Evolutionary conservation across 2,888 invertebrate species (phyloP), one percentile per base, ranked within the genome.

Genomic region (Leucania comma): DNA sequence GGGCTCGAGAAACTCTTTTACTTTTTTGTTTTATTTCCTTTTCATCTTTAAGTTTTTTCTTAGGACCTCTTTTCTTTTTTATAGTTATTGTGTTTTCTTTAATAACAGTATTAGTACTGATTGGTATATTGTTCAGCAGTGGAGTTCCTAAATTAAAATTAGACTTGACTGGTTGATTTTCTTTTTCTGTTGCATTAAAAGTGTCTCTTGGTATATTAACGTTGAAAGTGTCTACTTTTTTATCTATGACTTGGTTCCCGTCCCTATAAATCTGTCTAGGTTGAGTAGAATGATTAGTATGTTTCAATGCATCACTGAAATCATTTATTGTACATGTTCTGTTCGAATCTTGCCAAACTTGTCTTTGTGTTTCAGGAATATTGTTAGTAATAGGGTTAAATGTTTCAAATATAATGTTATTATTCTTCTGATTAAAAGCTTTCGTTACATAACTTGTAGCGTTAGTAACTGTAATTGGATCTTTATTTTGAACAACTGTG

Each of bases 51-150:
- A 26, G 20, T 75, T 78, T 81, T 35, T 80, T 80, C 61, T 77
- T 80, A 5, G 76, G 63, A 42, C 17, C 57, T 70, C 71, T 78
- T 72, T 76, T 86, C 66, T 79, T 82, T 73, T 77, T 80, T 5
- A 20, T 29, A 2, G 3, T 32, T 14, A 0, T 3, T 26, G 51
- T n/a, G 35, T 61, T 60, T 42, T 59, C 59, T 53, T 63, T 38
- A 20, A 26, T 17, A 26, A 26, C 50, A 46, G 32, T 9, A 51
- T 12, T 53, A 17, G 59, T 73, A 38, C 48, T 67, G 4, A 1
- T 50, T 2, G 38, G 14, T 22, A 3, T 22, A 8, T 17, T 35
- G 22, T 57, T 35, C 14, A 22, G 14, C 1, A 1, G 17, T 35
- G 12, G 3, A 10, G n/a, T 3, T 29, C 8, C 58, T 29, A 32